Conservation (phyloP, 2,113 vertebrate genomes). For the Podarcis muralis region DNA sequence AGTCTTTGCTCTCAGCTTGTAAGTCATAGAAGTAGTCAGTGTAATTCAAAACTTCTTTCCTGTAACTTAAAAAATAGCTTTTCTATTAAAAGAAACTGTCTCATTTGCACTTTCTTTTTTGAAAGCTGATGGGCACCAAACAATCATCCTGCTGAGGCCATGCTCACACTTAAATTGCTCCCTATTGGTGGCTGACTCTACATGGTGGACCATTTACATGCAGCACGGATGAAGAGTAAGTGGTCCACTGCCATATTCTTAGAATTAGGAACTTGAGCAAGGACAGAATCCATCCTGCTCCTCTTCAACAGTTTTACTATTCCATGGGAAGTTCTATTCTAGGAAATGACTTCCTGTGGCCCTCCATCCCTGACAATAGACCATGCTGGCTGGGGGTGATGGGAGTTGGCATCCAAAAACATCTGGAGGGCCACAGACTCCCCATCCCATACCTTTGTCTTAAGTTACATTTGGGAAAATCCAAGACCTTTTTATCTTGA, state of each 20-base stretch:
- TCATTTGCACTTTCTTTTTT: background rate
- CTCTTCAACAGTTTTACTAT: background rate
- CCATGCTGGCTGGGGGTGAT: no score
- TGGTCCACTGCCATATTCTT: background rate
- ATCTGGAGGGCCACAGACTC: no score
- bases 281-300: background rate
- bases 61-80: background rate
- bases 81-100: background rate
- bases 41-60: background rate
- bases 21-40: background rate
- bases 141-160: background rate
- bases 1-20: background rate
- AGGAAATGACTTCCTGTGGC: no score
- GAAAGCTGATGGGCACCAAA: background rate
- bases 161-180: background rate
- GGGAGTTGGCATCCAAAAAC: no score
- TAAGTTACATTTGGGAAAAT: background rate
- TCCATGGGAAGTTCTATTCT: background rate
- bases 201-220: background rate
- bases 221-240: background rate
- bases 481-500: background rate
- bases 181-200: background rate
- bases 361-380: no score
- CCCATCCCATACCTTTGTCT: background rate
- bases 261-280: background rate